phyloP scores from a whole-genome alignment of 2,888 invertebrate genomes.

The Drosophila greeni region DNA sequence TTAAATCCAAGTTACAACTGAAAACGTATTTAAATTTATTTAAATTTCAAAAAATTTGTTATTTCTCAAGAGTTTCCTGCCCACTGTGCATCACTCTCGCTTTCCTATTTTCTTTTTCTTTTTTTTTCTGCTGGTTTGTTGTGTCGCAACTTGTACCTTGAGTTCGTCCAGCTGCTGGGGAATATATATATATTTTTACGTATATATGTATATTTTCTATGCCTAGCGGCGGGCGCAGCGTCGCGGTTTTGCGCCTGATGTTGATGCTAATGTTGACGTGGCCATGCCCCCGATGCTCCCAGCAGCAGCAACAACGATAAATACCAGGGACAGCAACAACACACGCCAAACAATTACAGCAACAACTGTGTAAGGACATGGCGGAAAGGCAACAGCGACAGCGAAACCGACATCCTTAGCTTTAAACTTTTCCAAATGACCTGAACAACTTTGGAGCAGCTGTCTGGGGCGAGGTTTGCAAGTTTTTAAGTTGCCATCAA shows the following conservation, averaged over 20 bases:
- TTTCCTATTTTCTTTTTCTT: not conserved
- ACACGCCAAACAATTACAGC: constrained; percentile 12
- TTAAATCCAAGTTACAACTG: too few species aligned
- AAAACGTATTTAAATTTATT: too few species aligned
- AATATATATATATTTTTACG: constrained; percentile 13
- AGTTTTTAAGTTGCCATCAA: constrained; percentile 55
- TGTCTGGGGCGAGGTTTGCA: constrained; percentile 54
- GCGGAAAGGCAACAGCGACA: constrained; percentile 41
- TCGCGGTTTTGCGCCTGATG: constrained; percentile 34
- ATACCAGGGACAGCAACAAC: constrained; percentile 3
- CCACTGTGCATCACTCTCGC: constrained; percentile 18
- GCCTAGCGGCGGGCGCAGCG: constrained; percentile 33
- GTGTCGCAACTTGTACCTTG: constrained; percentile 25
- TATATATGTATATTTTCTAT: constrained; percentile 26
- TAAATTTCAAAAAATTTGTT: too few species aligned
- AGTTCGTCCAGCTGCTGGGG: constrained; percentile 36
- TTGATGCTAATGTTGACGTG: constrained; percentile 45
- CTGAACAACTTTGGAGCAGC: constrained; percentile 67
- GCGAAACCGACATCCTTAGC: constrained; percentile 49
- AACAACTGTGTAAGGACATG: constrained; percentile 6
- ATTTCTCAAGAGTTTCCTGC: too few species aligned
- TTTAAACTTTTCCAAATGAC: constrained; percentile 70
- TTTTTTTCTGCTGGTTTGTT: not conserved
- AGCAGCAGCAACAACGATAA: constrained; percentile 1
- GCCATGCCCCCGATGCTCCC: constrained; percentile 30